These are phyloP conservation scores for Geotrypetes seraphini DNA, from an alignment of 2,797 vertebrate species.

Conservation along the genomic window DNA sequence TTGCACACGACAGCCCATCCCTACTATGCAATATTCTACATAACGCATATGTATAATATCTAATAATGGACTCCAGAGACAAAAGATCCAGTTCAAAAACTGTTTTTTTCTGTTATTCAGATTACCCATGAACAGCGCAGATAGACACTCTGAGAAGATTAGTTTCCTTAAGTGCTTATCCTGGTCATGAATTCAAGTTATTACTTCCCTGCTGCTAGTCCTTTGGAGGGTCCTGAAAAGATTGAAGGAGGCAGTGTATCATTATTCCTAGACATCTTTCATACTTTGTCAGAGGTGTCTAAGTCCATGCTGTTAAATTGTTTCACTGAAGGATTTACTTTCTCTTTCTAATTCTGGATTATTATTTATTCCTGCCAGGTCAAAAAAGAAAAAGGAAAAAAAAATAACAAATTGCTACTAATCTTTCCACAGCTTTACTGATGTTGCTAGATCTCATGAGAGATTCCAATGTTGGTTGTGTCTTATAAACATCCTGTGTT, in stretches of 20 bases:
- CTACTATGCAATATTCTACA: too few species aligned
- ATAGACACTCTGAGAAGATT: background rate
- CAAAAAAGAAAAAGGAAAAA: too few species aligned
- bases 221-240: background rate
- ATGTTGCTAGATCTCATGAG: background rate
- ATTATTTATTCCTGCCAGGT: background rate
- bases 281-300: background rate
- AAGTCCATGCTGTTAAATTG: background rate
- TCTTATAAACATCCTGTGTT: background rate
- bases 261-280: background rate
- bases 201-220: background rate
- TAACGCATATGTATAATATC: too few species aligned
- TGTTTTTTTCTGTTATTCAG: too few species aligned
- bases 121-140: too few species aligned
- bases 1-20: too few species aligned
- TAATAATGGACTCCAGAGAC: too few species aligned
- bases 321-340: background rate
- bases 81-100: too few species aligned
- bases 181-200: background rate
- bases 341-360: slow-evolving; percentile 5
- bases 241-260: background rate
- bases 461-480: background rate
- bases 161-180: background rate
- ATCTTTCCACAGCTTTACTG: background rate
- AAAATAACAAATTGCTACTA: background rate